Base-by-base conservation (phyloP, 2,797 vertebrate genomes). In the Aeoliscus strigatus region DNA sequence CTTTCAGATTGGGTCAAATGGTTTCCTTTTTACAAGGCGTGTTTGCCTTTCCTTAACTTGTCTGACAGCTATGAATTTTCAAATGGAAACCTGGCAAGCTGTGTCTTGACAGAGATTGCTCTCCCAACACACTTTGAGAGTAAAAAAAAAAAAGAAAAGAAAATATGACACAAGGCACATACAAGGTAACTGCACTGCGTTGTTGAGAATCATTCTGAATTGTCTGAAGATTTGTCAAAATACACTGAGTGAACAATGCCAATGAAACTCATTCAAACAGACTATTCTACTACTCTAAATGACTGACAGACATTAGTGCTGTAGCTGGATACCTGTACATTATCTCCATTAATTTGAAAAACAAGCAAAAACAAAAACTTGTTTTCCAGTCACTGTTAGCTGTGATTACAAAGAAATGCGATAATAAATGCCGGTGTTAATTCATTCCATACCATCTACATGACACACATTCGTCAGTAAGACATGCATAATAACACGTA, bases 71-170 rank as follows among this genome's bases (percentile, higher is more conserved):
- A 73, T 72, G 71, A 65, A 70, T 79, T 83, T 65, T 67, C 39
- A 58, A 77, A 75, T 78, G 75, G 77, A 89, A 86, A 84, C 51
- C 67, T 83, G 84, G 80, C 86, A 86, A 82, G 86, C 74, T 57
- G 62, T 26, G 81, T 81, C 86, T 82, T 84, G 86, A 85, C 60
- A 43, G 47, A 55, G 62, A 70, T 59, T 33, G 39, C 59, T 55
- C 67, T 61, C 68, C 52, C 54, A 59, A 64, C 65, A 52, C 62
- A 65, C 72, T 73, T 51, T n/a, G n/a, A n/a, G n/a, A n/a, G n/a
- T n/a, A n/a, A n/a, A n/a, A n/a, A n/a, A n/a, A 27, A 9, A 54
- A 70, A 67, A 32, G 56, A 23, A 38, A 46, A 58, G 47, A 67
- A 63, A 9, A 48, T 59, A 63, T 55, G 59, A 54, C 52, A 59